Conservation (phyloP, 2,113 vertebrate genomes). For the Hemichromis elongatus region DNA sequence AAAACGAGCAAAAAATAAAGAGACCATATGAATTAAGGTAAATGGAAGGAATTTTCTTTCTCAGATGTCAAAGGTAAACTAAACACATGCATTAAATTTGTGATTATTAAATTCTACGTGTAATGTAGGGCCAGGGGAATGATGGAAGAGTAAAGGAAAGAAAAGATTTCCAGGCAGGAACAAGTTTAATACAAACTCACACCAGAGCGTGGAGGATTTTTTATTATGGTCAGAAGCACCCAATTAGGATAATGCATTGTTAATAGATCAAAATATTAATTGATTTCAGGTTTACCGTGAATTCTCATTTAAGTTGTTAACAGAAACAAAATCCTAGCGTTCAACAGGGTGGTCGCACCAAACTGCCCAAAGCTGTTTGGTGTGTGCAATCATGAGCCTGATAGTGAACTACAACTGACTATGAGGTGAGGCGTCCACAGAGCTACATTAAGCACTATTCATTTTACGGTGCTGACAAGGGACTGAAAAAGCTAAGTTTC, state of each 20-base stretch:
- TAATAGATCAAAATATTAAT: not conserved
- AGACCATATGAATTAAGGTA: not conserved
- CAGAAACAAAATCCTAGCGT: not conserved
- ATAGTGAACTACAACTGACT: not conserved
- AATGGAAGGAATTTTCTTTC: not conserved
- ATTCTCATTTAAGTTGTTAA: not conserved
- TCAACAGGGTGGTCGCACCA: not conserved
- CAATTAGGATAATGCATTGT: not conserved
- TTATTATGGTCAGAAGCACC: not conserved
- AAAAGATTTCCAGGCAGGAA: not conserved
- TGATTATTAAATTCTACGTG: not conserved
- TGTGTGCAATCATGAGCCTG: not conserved
- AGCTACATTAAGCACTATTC: not conserved
- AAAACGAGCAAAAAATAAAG: not conserved
- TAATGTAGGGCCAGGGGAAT: not conserved
- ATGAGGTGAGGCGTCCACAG: not conserved
- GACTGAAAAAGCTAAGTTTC: not conserved
- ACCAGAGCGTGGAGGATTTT: not conserved
- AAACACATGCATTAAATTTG: not conserved
- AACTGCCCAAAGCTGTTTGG: not conserved
- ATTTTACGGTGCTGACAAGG: not conserved
- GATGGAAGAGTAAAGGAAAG: not conserved
- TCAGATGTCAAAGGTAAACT: not conserved
- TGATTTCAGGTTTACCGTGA: not conserved
- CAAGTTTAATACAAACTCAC: not conserved